Conservation (phyloP, 2,888 invertebrate species). For the Biston stratarius region DNA sequence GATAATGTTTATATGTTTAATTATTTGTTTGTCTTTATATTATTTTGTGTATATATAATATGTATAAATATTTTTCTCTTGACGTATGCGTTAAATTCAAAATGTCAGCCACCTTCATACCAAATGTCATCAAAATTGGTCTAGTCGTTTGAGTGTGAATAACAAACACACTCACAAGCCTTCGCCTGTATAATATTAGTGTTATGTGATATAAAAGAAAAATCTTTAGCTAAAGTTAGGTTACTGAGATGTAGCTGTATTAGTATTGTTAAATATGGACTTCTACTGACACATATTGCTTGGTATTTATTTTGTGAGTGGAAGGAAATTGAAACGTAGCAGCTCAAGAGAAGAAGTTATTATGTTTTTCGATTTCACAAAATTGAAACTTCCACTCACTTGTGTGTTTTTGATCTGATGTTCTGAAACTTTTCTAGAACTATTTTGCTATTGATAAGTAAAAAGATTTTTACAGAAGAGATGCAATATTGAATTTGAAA, state of each 20-base stretch:
- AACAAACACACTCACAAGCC: too few relatives aligned
- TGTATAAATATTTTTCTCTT: too few relatives aligned
- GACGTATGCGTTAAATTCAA: too few relatives aligned
- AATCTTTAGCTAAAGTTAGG: neutral
- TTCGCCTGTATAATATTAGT: too few relatives aligned
- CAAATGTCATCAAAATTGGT: too few relatives aligned
- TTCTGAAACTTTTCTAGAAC: neutral
- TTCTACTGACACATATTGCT: conserved; percentile 22
- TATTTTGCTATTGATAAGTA: neutral
- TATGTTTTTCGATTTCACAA: conserved; percentile 18
- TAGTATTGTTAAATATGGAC: conserved; percentile 12
- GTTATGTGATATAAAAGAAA: too few relatives aligned
- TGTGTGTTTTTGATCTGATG: conserved; percentile 6
- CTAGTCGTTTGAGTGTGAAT: too few relatives aligned
- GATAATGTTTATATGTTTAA: too few relatives aligned
- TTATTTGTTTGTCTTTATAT: too few relatives aligned
- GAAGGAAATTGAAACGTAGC: conserved; percentile 22
- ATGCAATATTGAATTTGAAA: too few relatives aligned
- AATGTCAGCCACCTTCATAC: neutral
- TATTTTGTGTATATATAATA: too few relatives aligned
- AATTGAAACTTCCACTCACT: conserved; percentile 6
- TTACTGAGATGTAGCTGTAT: conserved; percentile 6
- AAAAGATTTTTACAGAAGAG: too few relatives aligned
- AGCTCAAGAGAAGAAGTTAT: conserved; percentile 18
- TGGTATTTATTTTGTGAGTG: conserved; percentile 22